These are phyloP conservation scores for Pangasius mekongensis DNA, from an alignment of 2,797 vertebrate species.

Conservation along the genomic window DNA sequence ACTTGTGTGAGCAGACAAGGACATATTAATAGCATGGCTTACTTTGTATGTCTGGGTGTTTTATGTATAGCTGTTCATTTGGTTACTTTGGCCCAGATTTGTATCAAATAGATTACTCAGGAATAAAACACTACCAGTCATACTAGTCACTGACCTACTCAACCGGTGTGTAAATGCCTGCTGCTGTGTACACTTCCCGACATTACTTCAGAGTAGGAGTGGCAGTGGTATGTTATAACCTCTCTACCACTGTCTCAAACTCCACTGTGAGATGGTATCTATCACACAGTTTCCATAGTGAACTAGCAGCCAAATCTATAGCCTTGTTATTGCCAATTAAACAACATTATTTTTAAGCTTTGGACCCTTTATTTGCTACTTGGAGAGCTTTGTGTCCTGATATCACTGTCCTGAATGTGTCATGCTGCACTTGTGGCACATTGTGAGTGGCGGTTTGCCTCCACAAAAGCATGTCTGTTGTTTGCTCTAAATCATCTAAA, in stretches of 20 bases:
- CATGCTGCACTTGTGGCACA: neutral
- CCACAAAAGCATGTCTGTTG: neutral
- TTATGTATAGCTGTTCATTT: slow-evolving; percentile 52
- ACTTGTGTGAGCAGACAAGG: neutral
- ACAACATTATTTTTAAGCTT: neutral
- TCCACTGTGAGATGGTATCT: too few species aligned
- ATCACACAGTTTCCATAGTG: neutral
- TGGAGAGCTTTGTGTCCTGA: neutral
- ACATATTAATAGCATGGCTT: slow-evolving; percentile 24
- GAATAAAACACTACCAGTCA: slow-evolving; percentile 50
- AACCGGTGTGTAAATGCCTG: slow-evolving; percentile 24
- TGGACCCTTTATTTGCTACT: neutral
- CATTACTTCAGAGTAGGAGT: slow-evolving; percentile 41
- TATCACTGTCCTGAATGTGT: neutral
- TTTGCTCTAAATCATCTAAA: neutral
- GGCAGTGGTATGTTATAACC: slow-evolving; percentile 16
- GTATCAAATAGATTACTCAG: slow-evolving; percentile 65
- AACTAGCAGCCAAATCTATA: slow-evolving; percentile 14
- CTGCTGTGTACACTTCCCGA: slow-evolving; percentile 8
- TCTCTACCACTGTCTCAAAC: neutral
- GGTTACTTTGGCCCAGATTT: slow-evolving; percentile 52
- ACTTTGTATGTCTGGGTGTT: neutral
- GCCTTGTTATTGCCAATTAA: neutral
- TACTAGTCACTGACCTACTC: slow-evolving; percentile 24
- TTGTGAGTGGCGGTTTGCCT: neutral